Evolutionary conservation across 2,888 invertebrate genomes (phyloP), one percentile per base, ranked within the genome.

Genomic region (Rosalia funebris): DNA sequence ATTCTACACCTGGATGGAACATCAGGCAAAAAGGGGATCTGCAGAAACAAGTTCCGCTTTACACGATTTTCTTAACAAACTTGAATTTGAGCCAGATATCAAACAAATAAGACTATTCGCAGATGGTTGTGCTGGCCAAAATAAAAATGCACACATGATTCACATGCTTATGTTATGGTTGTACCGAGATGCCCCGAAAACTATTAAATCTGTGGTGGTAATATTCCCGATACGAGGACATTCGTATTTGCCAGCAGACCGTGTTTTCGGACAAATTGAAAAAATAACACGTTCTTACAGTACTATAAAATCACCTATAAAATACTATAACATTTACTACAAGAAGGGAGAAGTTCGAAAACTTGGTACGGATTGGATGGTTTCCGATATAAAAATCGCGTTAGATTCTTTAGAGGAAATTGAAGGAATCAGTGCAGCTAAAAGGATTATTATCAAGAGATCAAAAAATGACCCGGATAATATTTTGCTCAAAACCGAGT

Each of bases 91-190:
- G 11, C 54, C 53, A 54, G 55, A 44, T 55, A 56, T 53, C 11
- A 62, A 12, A n/a, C 41, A 61, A 12, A n/a, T 57, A 37, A 52
- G 59, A 20, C 20, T 62, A 17, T 62, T 62, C 42, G 46, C 55
- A 45, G 63, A 63, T 39, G 60, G 63, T 34, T 63, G 63, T 60
- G 60, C 48, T 12, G 60, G 46, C 2, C 60, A 63, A 36, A 60
- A 63, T 52, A 63, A 63, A 60, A 63, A 60, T 50, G 39, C 50
- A n/a, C 54, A 58, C 36, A 16, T 72, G 25, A 47, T 74, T 25
- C 72, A 73, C 50, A 47, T 60, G 44, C 55, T 74, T 44, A 62
- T 70, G 45, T 55, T 63, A 46, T 74, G 70, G 72, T 68, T 73
- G 32, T 56, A 58, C 37, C 63, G 58, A 19, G 56, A 68, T 59